phyloP scores from a whole-genome alignment of 2,888 invertebrate genomes.

The Drosophila peninsularis region DNA sequence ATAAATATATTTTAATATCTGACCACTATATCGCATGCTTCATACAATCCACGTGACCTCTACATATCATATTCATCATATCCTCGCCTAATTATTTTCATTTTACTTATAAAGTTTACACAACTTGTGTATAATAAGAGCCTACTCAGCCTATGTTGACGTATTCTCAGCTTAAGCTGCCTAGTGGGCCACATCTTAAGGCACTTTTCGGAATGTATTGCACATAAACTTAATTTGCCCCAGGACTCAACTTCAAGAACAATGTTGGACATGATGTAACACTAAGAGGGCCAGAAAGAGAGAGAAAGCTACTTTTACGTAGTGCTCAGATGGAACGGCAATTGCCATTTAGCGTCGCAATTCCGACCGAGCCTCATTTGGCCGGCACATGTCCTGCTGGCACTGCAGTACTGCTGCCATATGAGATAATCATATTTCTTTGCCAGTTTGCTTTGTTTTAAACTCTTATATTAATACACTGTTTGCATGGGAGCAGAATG shows the following conservation, averaged over 20 bases:
- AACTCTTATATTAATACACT: slow-evolving; percentile 9
- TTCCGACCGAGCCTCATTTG: slow-evolving; percentile 36
- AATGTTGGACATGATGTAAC: slow-evolving; percentile 10
- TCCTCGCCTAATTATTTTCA: not conserved
- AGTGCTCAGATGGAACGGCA: slow-evolving; percentile 28
- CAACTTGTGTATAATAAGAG: too few species aligned
- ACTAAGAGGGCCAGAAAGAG: slow-evolving; percentile 1
- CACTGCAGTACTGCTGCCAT: slow-evolving; percentile 63
- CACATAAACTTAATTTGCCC: slow-evolving; percentile 18
- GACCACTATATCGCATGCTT: too few species aligned
- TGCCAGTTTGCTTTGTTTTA: slow-evolving; percentile 41
- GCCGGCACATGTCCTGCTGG: slow-evolving; percentile 46
- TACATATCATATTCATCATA: too few species aligned
- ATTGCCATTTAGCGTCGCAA: slow-evolving; percentile 39
- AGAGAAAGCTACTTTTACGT: not conserved
- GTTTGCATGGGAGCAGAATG: not conserved
- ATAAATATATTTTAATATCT: too few species aligned
- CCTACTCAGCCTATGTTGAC: not conserved
- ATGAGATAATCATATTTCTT: slow-evolving; percentile 78
- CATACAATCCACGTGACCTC: too few species aligned
- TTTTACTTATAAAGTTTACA: not conserved
- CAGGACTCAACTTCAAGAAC: slow-evolving; percentile 13
- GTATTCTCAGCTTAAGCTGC: not conserved
- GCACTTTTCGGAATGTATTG: slow-evolving; percentile 4
- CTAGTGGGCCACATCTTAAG: slow-evolving; percentile 5